A percentile compares a stretch with the other conserved stretches of the same genome.
Evolutionary conservation across 2,888 invertebrate species (phyloP).

Genomic region (Microchrysa polita): DNA sequence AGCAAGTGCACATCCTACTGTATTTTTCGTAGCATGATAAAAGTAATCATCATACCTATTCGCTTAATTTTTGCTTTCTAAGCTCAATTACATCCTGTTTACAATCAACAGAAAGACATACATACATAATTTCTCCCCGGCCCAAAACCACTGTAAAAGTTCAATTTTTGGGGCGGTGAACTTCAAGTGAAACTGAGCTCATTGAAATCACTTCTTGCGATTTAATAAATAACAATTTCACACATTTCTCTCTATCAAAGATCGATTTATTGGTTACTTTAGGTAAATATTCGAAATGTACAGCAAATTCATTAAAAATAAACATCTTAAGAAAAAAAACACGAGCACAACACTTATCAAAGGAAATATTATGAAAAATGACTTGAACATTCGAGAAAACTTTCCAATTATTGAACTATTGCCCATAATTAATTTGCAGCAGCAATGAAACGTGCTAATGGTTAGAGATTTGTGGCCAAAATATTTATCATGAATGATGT

Average conservation of each 20-base stretch:
- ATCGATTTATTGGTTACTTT: background rate
- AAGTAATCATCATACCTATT: too few relatives aligned
- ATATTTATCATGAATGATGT: too few relatives aligned
- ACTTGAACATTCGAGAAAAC: background rate
- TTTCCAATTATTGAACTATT: background rate
- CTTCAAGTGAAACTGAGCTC: background rate
- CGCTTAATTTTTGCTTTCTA: too few relatives aligned
- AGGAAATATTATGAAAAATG: conserved; percentile 1
- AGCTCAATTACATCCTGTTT: too few relatives aligned
- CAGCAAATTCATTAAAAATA: background rate
- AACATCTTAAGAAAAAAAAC: background rate
- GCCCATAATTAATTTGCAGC: background rate
- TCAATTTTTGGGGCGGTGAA: background rate
- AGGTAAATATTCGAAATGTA: background rate
- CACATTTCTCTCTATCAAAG: conserved; percentile 19
- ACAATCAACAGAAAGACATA: background rate
- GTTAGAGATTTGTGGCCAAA: too few relatives aligned
- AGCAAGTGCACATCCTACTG: too few relatives aligned
- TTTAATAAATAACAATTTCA: conserved; percentile 26
- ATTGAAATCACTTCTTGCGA: background rate
- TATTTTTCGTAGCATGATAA: too few relatives aligned
- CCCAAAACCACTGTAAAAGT: background rate
- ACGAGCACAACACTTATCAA: background rate
- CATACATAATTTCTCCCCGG: background rate
- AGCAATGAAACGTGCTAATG: background rate